phyloP scores from a whole-genome alignment of 1,140 invertebrate species.

The Zaprionus africanus region DNA sequence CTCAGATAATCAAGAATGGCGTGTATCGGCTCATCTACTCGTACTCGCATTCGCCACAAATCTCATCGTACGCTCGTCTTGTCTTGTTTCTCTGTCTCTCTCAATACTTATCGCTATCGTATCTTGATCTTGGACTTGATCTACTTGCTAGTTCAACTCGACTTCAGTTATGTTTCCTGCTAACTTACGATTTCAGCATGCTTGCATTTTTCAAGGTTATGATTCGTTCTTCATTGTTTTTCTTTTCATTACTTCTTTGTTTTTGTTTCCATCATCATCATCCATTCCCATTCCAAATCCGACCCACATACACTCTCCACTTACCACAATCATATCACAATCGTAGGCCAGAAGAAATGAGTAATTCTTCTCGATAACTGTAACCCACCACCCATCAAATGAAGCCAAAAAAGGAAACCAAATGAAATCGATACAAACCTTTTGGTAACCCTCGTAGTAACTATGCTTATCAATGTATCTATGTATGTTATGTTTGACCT shows the following conservation, averaged over 20 bases:
- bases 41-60: conserved; percentile 42
- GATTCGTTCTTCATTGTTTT: conserved; percentile 14
- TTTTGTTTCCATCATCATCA: conserved; percentile 9
- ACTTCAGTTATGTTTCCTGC: conserved; percentile 32
- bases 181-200: conserved; percentile 62
- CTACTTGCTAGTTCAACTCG: conserved; percentile 50
- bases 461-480: conserved; percentile 4
- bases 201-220: conserved; percentile 33
- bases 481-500: conserved; percentile 4
- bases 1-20: neutral
- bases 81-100: conserved; percentile 32
- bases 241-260: neutral
- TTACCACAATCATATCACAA: conserved; percentile 57
- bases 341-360: conserved; percentile 44
- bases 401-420: conserved; percentile 34
- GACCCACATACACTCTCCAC: conserved; percentile 29
- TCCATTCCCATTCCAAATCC: conserved; percentile 28
- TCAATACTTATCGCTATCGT: conserved; percentile 24
- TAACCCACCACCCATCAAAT: conserved; percentile 77
- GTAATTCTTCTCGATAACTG: conserved; percentile 58
- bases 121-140: conserved; percentile 39
- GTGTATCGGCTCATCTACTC: conserved; percentile 16
- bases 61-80: conserved; percentile 50
- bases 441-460: neutral
- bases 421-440: conserved; percentile 10